A percentile compares a stretch with the other conserved stretches of the same genome.
Conservation (phyloP, 2,888 invertebrate genomes). For the Latrodectus elegans region DNA sequence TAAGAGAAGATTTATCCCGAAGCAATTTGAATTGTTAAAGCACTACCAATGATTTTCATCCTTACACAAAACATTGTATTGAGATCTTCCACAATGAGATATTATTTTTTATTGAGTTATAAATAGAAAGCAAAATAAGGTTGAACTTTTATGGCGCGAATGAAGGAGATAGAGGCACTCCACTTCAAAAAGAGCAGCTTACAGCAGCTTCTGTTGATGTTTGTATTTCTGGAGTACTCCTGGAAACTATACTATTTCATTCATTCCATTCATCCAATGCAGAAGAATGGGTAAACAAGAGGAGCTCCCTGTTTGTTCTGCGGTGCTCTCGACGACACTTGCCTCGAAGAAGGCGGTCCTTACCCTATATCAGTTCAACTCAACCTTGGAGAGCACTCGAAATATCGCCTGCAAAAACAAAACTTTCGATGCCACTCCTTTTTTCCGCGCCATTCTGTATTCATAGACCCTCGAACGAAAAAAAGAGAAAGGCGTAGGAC, state of each 20-base stretch:
- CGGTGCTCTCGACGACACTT: slow-evolving; percentile 49
- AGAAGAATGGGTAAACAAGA: slow-evolving; percentile 26
- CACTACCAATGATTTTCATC: too few species aligned
- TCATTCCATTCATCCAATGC: slow-evolving; percentile 11
- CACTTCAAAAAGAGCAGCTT: background rate
- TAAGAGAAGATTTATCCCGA: too few species aligned
- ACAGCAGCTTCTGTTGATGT: background rate
- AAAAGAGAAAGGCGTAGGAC: background rate
- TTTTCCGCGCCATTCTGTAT: slow-evolving; percentile 33
- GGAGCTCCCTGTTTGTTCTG: slow-evolving; percentile 55
- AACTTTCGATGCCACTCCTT: background rate
- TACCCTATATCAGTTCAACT: slow-evolving; percentile 3
- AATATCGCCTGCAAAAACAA: slow-evolving; percentile 61
- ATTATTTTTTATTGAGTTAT: too few species aligned
- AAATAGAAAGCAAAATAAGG: too few species aligned
- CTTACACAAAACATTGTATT: too few species aligned
- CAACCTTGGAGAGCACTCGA: slow-evolving; percentile 24
- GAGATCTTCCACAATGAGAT: too few species aligned
- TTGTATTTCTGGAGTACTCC: background rate
- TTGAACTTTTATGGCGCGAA: background rate
- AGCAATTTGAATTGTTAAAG: too few species aligned
- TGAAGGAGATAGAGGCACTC: background rate
- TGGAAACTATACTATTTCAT: slow-evolving; percentile 37
- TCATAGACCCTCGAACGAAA: slow-evolving; percentile 21
- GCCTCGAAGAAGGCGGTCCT: slow-evolving; percentile 7